Evolutionary conservation across 1,140 invertebrate species (phyloP), one percentile per base, ranked within the genome.

Genomic region (Zeugodacus cucurbitae): DNA sequence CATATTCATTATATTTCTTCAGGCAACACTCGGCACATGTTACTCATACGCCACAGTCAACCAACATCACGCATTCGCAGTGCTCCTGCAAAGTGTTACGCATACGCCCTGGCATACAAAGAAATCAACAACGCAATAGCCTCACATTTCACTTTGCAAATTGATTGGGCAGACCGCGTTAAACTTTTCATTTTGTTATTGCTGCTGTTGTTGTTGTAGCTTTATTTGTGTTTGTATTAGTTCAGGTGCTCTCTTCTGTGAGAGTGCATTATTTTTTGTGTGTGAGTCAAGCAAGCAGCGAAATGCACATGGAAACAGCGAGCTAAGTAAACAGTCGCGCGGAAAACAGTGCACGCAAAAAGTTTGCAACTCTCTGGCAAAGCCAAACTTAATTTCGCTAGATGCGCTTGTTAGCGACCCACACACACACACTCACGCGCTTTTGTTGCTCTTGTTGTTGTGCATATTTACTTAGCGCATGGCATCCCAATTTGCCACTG

Each of bases 311-410:
- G 70, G 17, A 37, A 41, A 41, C 20, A 41, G 34, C 17, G 20
- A 44, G 34, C 17, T 44, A n/a, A 74, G 70, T 41, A 44, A 74
- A 74, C 74, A 29, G 2, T n/a, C 11, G 41, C 41, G 41, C 41
- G 22, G 67, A 74, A 74, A 74, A 74, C 67, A n/a, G 67, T 74
- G 67, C 32, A n/a, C 67, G 67, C 67, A 74, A 74, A 74, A 74
- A 82, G 74, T n/a, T 82, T 82, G 74, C 74, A 54, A 82, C 74
- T 48, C 74, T 48, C 44, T 41, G 20, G n/a, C 74, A 82, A 82
- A 82, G 22, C 8, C 74, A 82, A 82, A 82, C 74, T 82, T 82
- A 82, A 82, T 82, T 82, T 82, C 34, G 41, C 41, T 26, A 82
- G n/a, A 29, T 17, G 70, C 37, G 34, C 70, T 74, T 74, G 70